A percentile compares a stretch with the other conserved stretches of the same genome.
Evolutionary conservation across 92 coral and sea anemone species (phyloP).

Genomic region (Parazoanthus swiftii): DNA sequence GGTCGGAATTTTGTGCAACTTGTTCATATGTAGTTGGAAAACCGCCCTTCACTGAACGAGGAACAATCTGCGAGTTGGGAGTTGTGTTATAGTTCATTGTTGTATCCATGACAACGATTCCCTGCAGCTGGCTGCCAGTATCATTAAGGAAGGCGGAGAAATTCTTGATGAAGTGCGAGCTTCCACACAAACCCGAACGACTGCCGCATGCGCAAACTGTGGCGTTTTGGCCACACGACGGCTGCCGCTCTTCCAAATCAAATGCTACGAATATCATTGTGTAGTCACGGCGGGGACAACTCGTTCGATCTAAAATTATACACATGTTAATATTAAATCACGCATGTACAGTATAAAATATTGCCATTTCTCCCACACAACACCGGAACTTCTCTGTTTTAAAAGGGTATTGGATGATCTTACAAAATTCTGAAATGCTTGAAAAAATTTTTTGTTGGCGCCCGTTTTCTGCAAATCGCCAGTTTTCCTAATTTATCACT

Average conservation of each 20-base stretch:
- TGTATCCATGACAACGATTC: constrained; percentile 64
- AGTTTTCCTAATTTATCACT: no score
- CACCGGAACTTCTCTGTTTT: no score
- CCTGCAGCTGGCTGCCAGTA: constrained; percentile 49
- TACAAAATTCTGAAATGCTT: no score
- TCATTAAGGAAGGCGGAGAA: constrained; percentile 51
- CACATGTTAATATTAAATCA: neutral
- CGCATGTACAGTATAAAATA: neutral
- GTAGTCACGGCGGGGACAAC: constrained; percentile 50
- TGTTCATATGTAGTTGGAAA: neutral
- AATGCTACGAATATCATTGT: constrained; percentile 74
- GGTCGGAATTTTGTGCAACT: constrained; percentile 29
- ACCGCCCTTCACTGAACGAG: neutral
- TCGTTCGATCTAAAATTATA: constrained; percentile 34
- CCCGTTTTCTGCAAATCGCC: no score
- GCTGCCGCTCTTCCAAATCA: constrained; percentile 63
- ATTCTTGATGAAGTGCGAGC: constrained; percentile 50
- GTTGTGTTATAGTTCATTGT: constrained; percentile 66
- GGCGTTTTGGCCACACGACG: neutral
- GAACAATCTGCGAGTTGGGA: constrained; percentile 48
- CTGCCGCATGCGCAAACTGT: constrained; percentile 38
- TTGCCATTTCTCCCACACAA: no score
- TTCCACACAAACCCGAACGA: constrained; percentile 40
- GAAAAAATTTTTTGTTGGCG: no score
- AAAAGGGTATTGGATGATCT: no score